Percentiles rank a stretch among this genome's conserved stretches.
These are phyloP conservation scores for Leptobrachium ailaonicum DNA, from an alignment of 2,113 vertebrate genomes.

Conservation along the genomic window DNA sequence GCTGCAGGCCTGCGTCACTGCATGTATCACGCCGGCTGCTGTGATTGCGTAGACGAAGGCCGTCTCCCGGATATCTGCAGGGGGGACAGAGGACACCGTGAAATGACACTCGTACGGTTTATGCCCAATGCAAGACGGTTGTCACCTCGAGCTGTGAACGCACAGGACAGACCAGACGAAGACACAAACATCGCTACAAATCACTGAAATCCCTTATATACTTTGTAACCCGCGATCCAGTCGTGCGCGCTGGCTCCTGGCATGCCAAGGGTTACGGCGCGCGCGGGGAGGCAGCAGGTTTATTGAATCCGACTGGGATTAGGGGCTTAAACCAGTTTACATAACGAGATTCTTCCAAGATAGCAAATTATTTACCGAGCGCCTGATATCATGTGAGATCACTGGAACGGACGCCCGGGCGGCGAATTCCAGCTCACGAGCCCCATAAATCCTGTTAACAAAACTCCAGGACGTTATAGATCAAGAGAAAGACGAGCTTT, in stretches of 20 bases:
- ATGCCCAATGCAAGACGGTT: too few relatives aligned
- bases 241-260: not conserved
- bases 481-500: too few relatives aligned
- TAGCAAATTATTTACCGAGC: not conserved
- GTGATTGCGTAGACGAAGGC: conserved; percentile 96
- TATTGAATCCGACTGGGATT: not conserved
- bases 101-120: not conserved
- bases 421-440: not conserved
- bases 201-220: too few relatives aligned
- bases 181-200: too few relatives aligned
- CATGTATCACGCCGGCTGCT: conserved; percentile 87
- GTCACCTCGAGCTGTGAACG: too few relatives aligned
- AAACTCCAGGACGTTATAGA: too few relatives aligned
- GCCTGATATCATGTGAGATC: not conserved
- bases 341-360: not conserved
- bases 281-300: not conserved
- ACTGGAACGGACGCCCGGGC: not conserved
- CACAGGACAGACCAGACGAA: too few relatives aligned
- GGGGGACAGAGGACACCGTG: not conserved
- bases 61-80: conserved; percentile 90
- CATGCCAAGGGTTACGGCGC: not conserved
- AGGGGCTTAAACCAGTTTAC: not conserved
- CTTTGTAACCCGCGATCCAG: too few relatives aligned
- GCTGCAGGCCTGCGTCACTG: conserved; percentile 96
- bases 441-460: too few relatives aligned